Conservation (phyloP, 2,888 invertebrate genomes). For the Aplocera efformata region DNA sequence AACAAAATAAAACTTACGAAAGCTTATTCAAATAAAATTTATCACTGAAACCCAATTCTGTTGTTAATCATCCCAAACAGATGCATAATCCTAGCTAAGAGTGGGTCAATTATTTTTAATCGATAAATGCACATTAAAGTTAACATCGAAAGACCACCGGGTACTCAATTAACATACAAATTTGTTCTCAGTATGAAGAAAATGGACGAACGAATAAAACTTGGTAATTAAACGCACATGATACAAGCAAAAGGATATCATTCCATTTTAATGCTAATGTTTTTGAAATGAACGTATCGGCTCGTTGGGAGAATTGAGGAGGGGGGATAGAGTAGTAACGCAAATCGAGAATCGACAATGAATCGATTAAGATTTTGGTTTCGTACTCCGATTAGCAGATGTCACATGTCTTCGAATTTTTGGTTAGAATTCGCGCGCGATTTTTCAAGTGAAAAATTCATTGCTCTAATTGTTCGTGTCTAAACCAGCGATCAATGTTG, state of each 20-base stretch:
- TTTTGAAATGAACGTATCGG: constrained; percentile 24
- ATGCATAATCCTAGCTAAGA: constrained; percentile 36
- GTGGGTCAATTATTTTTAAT: constrained; percentile 51
- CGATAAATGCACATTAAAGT: constrained; percentile 34
- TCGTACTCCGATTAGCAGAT: too few relatives aligned
- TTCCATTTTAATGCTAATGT: constrained; percentile 62
- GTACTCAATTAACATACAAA: constrained; percentile 74
- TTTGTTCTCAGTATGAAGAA: constrained; percentile 77
- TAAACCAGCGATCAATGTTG: too few relatives aligned
- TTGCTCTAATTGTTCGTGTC: too few relatives aligned
- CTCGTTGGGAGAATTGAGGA: constrained; percentile 20
- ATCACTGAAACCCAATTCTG: constrained; percentile 13
- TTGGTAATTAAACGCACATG: constrained; percentile 62
- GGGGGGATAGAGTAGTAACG: constrained; percentile 8
- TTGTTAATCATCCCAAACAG: constrained; percentile 26
- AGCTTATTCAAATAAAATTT: constrained; percentile 10
- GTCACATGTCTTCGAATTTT: too few relatives aligned
- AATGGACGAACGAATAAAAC: constrained; percentile 60
- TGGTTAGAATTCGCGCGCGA: too few relatives aligned
- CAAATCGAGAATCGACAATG: constrained; percentile 6
- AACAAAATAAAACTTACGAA: constrained; percentile 9
- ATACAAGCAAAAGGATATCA: constrained; percentile 51
- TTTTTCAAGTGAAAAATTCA: too few relatives aligned
- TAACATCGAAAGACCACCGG: constrained; percentile 63
- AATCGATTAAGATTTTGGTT: neutral